Conservation (phyloP, 2,113 vertebrate species). For the Haemorhous mexicanus region DNA sequence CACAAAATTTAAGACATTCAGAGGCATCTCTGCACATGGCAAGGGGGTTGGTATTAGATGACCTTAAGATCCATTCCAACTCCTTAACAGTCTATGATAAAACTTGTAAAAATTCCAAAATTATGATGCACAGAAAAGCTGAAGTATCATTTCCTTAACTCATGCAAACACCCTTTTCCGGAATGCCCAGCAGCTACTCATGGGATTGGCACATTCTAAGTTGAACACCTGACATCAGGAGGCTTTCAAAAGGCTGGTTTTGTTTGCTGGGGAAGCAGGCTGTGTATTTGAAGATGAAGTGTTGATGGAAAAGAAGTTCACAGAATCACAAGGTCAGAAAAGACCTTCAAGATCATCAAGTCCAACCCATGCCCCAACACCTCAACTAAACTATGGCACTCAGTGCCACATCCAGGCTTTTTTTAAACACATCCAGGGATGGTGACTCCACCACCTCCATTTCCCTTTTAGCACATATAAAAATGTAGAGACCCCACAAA, state of each 20-base stretch:
- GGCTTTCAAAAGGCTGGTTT: background rate
- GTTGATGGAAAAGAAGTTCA: background rate
- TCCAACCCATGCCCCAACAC: background rate
- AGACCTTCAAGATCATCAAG: background rate
- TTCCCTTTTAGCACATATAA: background rate
- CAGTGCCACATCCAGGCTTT: background rate
- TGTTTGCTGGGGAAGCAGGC: background rate
- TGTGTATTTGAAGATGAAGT: background rate
- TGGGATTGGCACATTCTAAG: background rate
- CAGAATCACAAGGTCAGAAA: background rate
- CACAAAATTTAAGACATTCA: background rate
- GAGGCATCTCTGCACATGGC: background rate
- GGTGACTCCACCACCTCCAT: background rate
- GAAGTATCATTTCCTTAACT: background rate
- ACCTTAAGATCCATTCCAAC: background rate
- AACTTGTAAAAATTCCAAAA: background rate
- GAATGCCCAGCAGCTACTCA: background rate
- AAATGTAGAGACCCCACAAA: background rate
- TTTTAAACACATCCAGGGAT: background rate
- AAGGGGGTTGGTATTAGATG: background rate
- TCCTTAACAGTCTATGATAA: background rate
- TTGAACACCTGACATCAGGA: background rate
- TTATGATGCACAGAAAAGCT: background rate
- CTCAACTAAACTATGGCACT: background rate
- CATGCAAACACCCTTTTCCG: background rate